Conservation (phyloP, 2,888 invertebrate species). For the Drosophila subsilvestris region DNA sequence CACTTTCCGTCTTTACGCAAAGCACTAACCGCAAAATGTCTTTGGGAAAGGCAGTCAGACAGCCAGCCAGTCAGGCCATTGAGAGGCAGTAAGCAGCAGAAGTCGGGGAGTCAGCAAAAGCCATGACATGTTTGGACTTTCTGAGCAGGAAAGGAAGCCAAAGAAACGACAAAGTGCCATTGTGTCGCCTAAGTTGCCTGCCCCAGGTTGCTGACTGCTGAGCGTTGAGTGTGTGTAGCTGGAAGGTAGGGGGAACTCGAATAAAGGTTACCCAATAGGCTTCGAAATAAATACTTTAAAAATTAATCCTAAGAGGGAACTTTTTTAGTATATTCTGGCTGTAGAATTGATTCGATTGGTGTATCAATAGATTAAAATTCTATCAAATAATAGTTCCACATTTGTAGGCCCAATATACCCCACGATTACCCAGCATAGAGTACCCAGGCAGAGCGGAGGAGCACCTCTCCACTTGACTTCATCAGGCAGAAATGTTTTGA, state of each 20-base stretch:
- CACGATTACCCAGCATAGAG: not conserved
- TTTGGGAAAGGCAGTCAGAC: slow-evolving; percentile 56
- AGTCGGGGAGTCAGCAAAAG: slow-evolving; percentile 14
- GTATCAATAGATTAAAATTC: too few relatives aligned
- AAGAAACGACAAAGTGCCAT: slow-evolving; percentile 57
- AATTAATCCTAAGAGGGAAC: too few relatives aligned
- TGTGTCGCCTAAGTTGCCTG: slow-evolving; percentile 45
- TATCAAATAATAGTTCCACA: too few relatives aligned
- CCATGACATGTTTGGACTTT: slow-evolving; percentile 71
- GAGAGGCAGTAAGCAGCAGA: slow-evolving; percentile 5
- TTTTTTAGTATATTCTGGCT: not conserved
- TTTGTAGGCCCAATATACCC: not conserved
- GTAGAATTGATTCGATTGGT: too few relatives aligned
- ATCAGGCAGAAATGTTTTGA: slow-evolving; percentile 53
- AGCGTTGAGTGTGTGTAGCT: slow-evolving; percentile 13
- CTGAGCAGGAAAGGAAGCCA: slow-evolving; percentile 68
- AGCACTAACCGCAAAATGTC: slow-evolving; percentile 60
- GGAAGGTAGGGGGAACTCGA: slow-evolving; percentile 9
- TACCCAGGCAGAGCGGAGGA: not conserved
- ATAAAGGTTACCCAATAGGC: not conserved
- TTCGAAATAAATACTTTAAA: too few relatives aligned
- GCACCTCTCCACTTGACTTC: slow-evolving; percentile 29
- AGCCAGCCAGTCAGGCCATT: not conserved
- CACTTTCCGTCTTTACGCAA: slow-evolving; percentile 72
- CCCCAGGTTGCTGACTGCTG: slow-evolving; percentile 56